phyloP scores from a whole-genome alignment of 2,888 invertebrate species.

The Mythimna albipuncta region DNA sequence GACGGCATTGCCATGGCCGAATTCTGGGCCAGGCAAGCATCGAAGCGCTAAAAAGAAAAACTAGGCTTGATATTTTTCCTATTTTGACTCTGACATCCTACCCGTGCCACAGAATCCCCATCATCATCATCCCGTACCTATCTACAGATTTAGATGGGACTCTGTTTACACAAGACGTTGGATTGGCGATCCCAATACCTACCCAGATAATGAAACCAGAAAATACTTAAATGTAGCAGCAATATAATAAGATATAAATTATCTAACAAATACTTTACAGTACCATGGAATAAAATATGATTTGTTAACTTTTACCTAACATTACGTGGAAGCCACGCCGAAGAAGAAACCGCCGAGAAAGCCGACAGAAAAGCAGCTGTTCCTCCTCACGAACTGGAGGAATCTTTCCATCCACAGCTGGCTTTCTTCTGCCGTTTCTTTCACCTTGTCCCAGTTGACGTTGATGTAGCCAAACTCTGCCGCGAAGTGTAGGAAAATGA shows the following conservation, averaged over 20 bases:
- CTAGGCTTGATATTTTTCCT: neutral
- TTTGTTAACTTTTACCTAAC: constrained; percentile 40
- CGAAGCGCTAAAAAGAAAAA: no score
- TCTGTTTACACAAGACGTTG: neutral
- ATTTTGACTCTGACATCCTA: neutral
- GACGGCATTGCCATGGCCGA: no score
- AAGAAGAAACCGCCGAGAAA: constrained; percentile 96
- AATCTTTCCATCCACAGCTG: constrained; percentile 94
- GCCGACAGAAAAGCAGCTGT: constrained; percentile 94
- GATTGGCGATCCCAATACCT: neutral
- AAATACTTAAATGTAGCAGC: constrained; percentile 10
- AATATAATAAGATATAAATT: constrained; percentile 25
- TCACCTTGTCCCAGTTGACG: constrained; percentile 96
- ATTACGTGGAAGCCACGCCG: constrained; percentile 93
- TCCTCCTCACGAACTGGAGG: constrained; percentile 91
- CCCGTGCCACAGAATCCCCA: neutral
- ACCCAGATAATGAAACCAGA: constrained; percentile 8
- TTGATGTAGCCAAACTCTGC: constrained; percentile 96
- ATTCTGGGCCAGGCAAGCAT: no score
- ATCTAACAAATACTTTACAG: constrained; percentile 18
- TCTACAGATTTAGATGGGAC: neutral
- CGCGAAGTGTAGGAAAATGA: constrained; percentile 96
- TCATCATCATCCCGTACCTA: no score
- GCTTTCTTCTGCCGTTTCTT: constrained; percentile 93
- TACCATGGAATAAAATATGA: constrained; percentile 19